Conservation (phyloP, 1,140 invertebrate genomes). For the Ips typographus region DNA sequence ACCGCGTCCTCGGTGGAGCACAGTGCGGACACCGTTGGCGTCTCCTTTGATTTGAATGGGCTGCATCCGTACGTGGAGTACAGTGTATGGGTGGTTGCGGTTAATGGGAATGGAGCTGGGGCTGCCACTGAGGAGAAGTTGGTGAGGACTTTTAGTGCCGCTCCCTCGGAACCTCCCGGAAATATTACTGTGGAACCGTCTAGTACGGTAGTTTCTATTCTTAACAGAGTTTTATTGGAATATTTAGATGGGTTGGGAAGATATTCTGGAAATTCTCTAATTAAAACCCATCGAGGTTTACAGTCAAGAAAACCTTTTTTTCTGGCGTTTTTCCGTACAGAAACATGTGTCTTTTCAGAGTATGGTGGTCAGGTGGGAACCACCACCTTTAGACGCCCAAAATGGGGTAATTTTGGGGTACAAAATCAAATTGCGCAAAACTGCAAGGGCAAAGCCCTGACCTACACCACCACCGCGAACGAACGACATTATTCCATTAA, state of each 20-base stretch:
- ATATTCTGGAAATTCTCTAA: too few relatives aligned
- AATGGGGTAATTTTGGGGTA: conserved; percentile 95
- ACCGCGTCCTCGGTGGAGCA: conserved; percentile 61
- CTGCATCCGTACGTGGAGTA: conserved; percentile 79
- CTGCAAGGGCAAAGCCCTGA: conserved; percentile 60
- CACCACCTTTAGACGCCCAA: conserved; percentile 74
- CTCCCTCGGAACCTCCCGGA: conserved; percentile 79
- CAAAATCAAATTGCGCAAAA: conserved; percentile 84
- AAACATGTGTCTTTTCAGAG: conserved; percentile 41
- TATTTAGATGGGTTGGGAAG: too few relatives aligned
- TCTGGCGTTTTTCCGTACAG: neutral
- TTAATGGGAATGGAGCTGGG: conserved; percentile 81
- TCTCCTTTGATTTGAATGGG: conserved; percentile 61
- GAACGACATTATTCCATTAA: conserved; percentile 73
- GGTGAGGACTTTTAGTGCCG: conserved; percentile 76
- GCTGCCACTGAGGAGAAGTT: conserved; percentile 74
- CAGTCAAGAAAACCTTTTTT: too few relatives aligned
- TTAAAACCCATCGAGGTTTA: too few relatives aligned
- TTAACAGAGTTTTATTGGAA: too few relatives aligned
- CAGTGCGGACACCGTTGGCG: conserved; percentile 59
- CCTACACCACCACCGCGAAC: conserved; percentile 83
- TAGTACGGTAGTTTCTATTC: conserved; percentile 50
- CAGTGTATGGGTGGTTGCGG: conserved; percentile 78
- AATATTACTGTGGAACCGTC: conserved; percentile 88
- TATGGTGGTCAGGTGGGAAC: conserved; percentile 83